Evolutionary conservation across 2,797 vertebrate genomes (phyloP), one percentile per base, ranked within the genome.

Genomic region (Tympanoctomys barrerae): DNA sequence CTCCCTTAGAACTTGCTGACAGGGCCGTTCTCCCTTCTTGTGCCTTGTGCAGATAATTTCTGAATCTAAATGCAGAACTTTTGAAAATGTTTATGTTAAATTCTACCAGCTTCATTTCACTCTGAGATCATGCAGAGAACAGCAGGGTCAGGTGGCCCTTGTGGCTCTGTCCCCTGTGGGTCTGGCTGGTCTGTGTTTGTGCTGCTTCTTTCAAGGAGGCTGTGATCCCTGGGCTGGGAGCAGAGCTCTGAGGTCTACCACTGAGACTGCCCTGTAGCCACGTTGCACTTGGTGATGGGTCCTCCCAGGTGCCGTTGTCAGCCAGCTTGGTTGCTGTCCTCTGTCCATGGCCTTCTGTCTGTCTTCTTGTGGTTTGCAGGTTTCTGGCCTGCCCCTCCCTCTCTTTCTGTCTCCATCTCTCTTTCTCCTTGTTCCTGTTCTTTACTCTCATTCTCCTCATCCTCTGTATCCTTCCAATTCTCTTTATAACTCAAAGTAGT

Each of bases 391-490:
- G 7, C 39, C 24, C 59, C 24, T 62, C 2, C 46, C 13, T 14
- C 24, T 26, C 97, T 96, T 97, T 97, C 31, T 33, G 92, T 28
- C 97, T 96, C 46, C 31, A n/a, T 62, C 54, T 5, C 39, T 77
- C 18, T 71, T 18, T 42, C 73, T 94, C 84, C 1, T 83, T 64
- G 93, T n/a, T 98, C 5, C 31, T 62, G 4, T 28, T 10, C 59
- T 66, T 68, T 66, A 5, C 0, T 6, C 31, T 7, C 22, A n/a
- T 21, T 31, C 7, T 77, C 13, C 19, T 36, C 62, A 42, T 80
- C 28, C 36, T 87, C 12, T 80, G 42, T 59, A 6, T 46, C 14
- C 46, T 77, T 21, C 13, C 3, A 13, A 2, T 28, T 2, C n/a
- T 28, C 14, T 62, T 42, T 61, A n/a, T 13, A 19, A 0, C 19